phyloP scores from a whole-genome alignment of 2,113 vertebrate species.

The Rhizomys pruinosus region DNA sequence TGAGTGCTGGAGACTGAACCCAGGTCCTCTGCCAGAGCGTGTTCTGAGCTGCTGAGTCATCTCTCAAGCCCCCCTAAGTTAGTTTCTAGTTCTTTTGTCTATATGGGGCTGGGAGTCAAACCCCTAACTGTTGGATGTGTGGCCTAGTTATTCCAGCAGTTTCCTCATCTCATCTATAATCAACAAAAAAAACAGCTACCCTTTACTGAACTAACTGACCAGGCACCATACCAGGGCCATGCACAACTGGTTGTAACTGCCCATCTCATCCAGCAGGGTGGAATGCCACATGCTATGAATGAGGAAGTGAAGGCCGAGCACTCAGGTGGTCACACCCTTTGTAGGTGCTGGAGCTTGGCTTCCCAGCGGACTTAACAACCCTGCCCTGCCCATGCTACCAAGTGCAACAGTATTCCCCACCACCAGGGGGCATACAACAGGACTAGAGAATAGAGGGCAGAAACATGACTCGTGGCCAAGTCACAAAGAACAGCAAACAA shows the following conservation, averaged over 20 bases:
- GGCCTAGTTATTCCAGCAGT: not conserved
- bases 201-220: not conserved
- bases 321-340: not conserved
- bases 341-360: not conserved
- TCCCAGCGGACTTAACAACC: not conserved
- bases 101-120: not conserved
- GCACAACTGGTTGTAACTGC: not conserved
- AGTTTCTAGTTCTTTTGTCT: not conserved
- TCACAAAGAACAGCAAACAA: not conserved
- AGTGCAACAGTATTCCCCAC: too few relatives aligned
- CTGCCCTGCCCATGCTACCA: too few relatives aligned
- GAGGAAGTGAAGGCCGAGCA: conserved; percentile 10
- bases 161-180: not conserved
- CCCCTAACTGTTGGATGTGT: not conserved
- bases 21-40: not conserved
- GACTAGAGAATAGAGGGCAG: not conserved
- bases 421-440: not conserved
- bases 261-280: not conserved
- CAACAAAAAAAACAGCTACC: conserved; percentile 26
- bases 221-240: not conserved
- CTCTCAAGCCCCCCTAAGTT: not conserved
- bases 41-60: not conserved
- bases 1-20: not conserved
- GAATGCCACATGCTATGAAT: not conserved
- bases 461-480: not conserved